Conservation (phyloP, 2,113 vertebrate species). For the Eublepharis macularius region DNA sequence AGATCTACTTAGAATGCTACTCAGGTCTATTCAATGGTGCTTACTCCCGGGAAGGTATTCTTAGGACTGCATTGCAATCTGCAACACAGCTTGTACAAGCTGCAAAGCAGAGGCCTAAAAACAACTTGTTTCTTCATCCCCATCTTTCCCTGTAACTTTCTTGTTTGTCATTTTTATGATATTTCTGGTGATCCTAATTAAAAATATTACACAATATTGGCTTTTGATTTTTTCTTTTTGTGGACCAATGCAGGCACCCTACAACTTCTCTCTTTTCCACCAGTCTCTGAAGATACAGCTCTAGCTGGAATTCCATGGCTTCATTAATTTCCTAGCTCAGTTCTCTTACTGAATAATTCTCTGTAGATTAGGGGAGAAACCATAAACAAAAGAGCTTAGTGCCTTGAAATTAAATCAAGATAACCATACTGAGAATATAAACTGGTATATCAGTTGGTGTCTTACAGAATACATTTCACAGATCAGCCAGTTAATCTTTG, state of each 20-base stretch:
- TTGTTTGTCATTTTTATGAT: too few species aligned
- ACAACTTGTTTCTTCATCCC: too few species aligned
- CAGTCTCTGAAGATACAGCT: background rate
- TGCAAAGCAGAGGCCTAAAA: too few species aligned
- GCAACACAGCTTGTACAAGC: too few species aligned
- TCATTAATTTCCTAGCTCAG: slow-evolving; percentile 1
- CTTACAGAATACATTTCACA: background rate
- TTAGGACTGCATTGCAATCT: too few species aligned
- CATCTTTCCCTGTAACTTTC: too few species aligned
- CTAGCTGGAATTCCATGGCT: background rate
- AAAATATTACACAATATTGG: too few species aligned
- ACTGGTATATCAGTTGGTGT: background rate
- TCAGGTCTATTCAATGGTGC: too few species aligned
- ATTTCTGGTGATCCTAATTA: too few species aligned
- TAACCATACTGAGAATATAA: background rate
- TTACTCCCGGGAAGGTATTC: too few species aligned
- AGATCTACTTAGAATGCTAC: too few species aligned
- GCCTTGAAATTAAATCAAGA: slow-evolving; percentile 27
- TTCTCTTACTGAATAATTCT: background rate
- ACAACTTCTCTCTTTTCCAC: background rate
- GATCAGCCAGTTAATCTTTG: slow-evolving; percentile 4
- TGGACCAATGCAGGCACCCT: too few species aligned
- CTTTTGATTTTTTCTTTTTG: background rate
- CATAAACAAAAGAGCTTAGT: background rate
- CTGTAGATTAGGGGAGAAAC: background rate